Base-by-base conservation (phyloP, 2,888 invertebrate species). In the Drosophila paramelanica region DNA sequence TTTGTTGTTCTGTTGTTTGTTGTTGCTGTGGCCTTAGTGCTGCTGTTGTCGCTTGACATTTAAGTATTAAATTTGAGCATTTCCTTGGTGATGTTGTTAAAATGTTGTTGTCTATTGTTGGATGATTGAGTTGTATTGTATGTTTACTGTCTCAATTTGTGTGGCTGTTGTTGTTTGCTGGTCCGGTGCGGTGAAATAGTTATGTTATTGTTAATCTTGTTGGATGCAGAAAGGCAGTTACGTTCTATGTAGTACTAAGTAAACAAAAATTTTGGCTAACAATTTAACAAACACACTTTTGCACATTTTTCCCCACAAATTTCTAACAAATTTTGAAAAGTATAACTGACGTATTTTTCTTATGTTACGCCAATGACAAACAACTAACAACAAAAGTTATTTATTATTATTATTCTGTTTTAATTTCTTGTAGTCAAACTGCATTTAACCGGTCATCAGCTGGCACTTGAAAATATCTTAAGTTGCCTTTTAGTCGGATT, bases 251-350 rank as follows among this genome's bases (percentile, higher is more conserved):
- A 79, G 66, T 77, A 77, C 62, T 86, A 77, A 50, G 77, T 77
- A 85, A 88, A 82, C 80, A 86, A 86, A 77, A 86, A 83, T 88
- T 82, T 82, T 82, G 88, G 88, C 87, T 88, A 83, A 82, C 82
- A 82, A 80, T 88, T 88, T 80, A 80, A 82, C 83, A 83, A 86
- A 80, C 81, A 88, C 88, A 86, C 87, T 73, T 72, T 88, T 85
- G 80, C 83, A 85, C 88, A 88, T 88, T 79, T 80, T 88, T 58
- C 77, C 83, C 79, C 65, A 72, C 67, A 73, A 59, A 74, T 60
- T 79, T 74, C 23, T 43, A 58, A 59, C 59, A 67, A 67, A 47
- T 71, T 73, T 42, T 55, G 42, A 62, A 55, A 77, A 67, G 56
- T 74, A 46, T 68, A 27, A 42, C 68, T 75, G 75, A 75, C 79